phyloP scores from a whole-genome alignment of 2,888 invertebrate genomes.

The Aspidiotus destructor region DNA sequence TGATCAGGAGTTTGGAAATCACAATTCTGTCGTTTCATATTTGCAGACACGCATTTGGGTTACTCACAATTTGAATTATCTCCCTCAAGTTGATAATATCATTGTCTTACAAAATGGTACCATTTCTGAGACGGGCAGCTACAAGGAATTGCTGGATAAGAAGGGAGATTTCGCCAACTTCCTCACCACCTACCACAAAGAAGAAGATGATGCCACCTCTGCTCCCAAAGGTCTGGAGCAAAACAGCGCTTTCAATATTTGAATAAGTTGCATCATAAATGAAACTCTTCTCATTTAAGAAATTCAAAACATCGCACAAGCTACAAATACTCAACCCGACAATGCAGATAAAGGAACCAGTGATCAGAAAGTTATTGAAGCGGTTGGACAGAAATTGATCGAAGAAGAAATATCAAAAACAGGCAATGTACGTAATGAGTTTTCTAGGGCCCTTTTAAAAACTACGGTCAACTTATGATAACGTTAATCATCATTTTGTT shows the following conservation, averaged over 20 bases:
- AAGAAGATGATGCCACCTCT: slow-evolving; percentile 40
- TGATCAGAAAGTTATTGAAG: too few species aligned
- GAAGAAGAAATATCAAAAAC: slow-evolving; percentile 85
- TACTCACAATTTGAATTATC: slow-evolving; percentile 87
- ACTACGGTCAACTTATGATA: too few species aligned
- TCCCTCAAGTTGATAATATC: slow-evolving; percentile 82
- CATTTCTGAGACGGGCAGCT: slow-evolving; percentile 81
- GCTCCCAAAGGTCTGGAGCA: too few species aligned
- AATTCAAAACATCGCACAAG: slow-evolving; percentile 48
- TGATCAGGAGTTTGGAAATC: not conserved
- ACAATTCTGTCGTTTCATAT: not conserved
- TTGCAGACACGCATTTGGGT: slow-evolving; percentile 72
- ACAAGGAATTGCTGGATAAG: slow-evolving; percentile 74
- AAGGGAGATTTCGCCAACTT: slow-evolving; percentile 80
- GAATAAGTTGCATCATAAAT: too few species aligned
- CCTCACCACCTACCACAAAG: slow-evolving; percentile 66
- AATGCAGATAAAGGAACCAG: slow-evolving; percentile 5
- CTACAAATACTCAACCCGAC: slow-evolving; percentile 57
- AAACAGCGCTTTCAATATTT: too few species aligned
- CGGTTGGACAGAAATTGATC: slow-evolving; percentile 62
- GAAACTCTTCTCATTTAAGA: too few species aligned
- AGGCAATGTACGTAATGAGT: slow-evolving; percentile 55
- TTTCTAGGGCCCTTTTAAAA: too few species aligned
- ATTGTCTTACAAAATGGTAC: slow-evolving; percentile 78
- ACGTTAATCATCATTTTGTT: not conserved